Base-by-base conservation (phyloP, 64 coral and sea anemone species). In the Montipora sp. region DNA sequence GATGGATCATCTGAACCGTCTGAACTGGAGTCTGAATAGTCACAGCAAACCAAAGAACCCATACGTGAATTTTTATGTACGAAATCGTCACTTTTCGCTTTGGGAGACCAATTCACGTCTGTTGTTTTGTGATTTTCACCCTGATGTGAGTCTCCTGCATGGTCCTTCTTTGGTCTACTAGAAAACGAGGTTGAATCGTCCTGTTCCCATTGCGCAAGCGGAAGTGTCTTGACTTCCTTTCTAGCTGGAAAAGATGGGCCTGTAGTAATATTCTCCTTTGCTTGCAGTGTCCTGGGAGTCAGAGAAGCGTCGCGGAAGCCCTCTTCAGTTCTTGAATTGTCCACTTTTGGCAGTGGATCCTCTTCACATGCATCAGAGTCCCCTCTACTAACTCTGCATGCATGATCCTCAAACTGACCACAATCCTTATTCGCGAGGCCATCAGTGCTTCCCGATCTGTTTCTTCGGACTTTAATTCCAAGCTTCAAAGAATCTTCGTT, bases 11-110 rank as follows among this genome's bases (percentile, higher is more conserved):
- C 82, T 21, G 82, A 85, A 49, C 59, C 44, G 19, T 85, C 82
- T 36, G 36, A 36, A 85, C 82, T 85, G 9, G 82, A 85, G 82
- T 72, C 82, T 7, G 82, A 7, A 68, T 85, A 85, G 49, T 85
- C 82, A 71, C 82, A 85, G 8, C 63, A 85, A 0, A 85, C 82
- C 43, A 85, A 50, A 13, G 63, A 85, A 50, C 47, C 47, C 6
- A 70, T 7, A 11, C 0, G 66, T 14, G 82, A 72, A 71, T 5
- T 49, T 2, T 13, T 50, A 5, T 20, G 0, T 22, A 2, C 22
- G 48, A 68, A 70, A 47, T 48, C 46, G 19, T 84, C 60, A 49
- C 14, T 48, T 8, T 14, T 68, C 47, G 3, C 18, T 48, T 69
- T 15, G 0, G 81, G 47, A 20, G 3, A 77, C 4, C 27, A 24